Conservation (phyloP, 2,888 invertebrate species). For the Dastarcus helophoroides region DNA sequence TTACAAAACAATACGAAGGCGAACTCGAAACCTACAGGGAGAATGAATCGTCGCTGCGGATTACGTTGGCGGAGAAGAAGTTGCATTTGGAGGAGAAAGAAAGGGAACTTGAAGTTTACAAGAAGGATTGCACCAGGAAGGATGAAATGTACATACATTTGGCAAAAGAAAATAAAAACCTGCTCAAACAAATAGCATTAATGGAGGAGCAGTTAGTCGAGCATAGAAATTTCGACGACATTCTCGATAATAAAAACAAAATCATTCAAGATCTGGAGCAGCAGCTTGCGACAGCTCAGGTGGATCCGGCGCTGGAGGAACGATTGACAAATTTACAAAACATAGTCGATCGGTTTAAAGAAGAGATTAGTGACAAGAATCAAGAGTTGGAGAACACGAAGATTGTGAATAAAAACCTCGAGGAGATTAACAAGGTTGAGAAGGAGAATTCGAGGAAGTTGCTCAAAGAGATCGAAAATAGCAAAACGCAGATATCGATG, state of each 20-base stretch:
- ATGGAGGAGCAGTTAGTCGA: constrained; percentile 7
- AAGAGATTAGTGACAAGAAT: constrained; percentile 5
- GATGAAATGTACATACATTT: constrained; percentile 48
- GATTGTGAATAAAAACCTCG: constrained; percentile 6
- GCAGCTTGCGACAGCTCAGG: constrained; percentile 3
- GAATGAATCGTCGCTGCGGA: constrained; percentile 39
- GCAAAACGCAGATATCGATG: too few relatives aligned
- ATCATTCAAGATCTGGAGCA: constrained; percentile 6
- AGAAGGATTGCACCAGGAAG: constrained; percentile 45
- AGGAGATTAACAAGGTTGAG: background rate
- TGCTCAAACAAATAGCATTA: constrained; percentile 35
- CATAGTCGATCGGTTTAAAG: too few relatives aligned
- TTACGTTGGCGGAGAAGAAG: constrained; percentile 46
- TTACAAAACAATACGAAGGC: constrained; percentile 36
- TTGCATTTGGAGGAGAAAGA: constrained; percentile 43
- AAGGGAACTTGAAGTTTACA: constrained; percentile 36
- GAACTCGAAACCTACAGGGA: constrained; percentile 43
- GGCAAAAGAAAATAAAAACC: constrained; percentile 45
- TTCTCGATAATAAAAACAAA: constrained; percentile 4
- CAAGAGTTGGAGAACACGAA: constrained; percentile 6
- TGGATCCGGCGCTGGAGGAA: too few relatives aligned
- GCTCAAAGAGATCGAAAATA: too few relatives aligned
- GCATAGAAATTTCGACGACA: constrained; percentile 4
- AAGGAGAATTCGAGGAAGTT: too few relatives aligned
- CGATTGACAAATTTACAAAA: too few relatives aligned